Evolutionary conservation across 2,113 vertebrate species (phyloP), one percentile per base, ranked within the genome.

Genomic region (Sardina pilchardus): DNA sequence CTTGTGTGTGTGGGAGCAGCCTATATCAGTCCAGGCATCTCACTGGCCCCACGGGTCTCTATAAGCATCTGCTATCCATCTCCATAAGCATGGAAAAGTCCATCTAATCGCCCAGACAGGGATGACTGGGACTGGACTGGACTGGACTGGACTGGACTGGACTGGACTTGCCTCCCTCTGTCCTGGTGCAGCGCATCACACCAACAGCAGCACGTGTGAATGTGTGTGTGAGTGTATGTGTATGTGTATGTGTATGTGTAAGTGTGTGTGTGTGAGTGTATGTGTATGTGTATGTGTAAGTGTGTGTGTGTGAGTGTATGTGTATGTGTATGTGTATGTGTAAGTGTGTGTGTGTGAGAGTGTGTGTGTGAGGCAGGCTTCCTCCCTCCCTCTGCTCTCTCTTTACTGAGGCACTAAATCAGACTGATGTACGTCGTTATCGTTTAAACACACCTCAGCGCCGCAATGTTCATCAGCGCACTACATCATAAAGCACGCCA

Each of bases 41-140:
- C 93, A 87, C 81, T 92, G 91, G 93, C 88, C 93, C 91, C 87
- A 92, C 93, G 92, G 94, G 93, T 92, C 93, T 92, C 93, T 91
- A 89, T 94, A 93, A 94, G 92, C 92, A 91, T 91, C 92, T 91
- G 91, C 93, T 94, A 94, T 95, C 93, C 92, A 93, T 95, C 93
- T 94, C 93, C 93, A 94, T 94, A 93, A 94, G 91, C 90, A 92
- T 91, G 85, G 91, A 92, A 91, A 92, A 93, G 91, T 92, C 85
- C 90, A 91, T 91, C 92, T 94, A 93, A 93, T 93, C 93, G 1
- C 24, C 71, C 39, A 84, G 83, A 63, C 43, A 45, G 45, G 24
- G 59, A 42, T 26, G 7, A 7, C 82, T 43, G 44, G 17, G 39
- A 42, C 39, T 3, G 39, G 39, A 42, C 39, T 2, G 48, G 21